Conservation (phyloP, 2,797 vertebrate species). For the Taeniopygia guttata region DNA sequence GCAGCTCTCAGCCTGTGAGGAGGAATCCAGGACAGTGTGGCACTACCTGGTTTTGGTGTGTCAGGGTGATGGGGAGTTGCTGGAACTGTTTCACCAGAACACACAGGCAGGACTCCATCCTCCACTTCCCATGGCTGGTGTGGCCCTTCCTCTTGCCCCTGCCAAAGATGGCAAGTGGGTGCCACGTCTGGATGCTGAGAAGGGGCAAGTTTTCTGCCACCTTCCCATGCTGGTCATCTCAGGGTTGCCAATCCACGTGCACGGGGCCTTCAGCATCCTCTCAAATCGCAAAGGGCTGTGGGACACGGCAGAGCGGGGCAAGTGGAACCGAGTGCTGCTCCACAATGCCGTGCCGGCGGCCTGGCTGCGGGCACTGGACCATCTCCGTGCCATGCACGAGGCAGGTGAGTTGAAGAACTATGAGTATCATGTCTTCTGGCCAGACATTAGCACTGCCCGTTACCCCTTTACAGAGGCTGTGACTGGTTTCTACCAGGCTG, state of each 20-base stretch:
- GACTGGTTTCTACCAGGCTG: slow-evolving; percentile 76
- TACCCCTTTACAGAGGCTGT: slow-evolving; percentile 79
- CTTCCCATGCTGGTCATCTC: slow-evolving; percentile 83
- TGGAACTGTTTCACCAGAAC: slow-evolving; percentile 69
- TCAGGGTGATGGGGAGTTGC: slow-evolving; percentile 72
- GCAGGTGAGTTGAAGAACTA: slow-evolving; percentile 76
- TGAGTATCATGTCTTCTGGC: slow-evolving; percentile 83
- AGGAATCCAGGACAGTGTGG: not conserved
- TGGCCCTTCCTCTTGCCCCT: slow-evolving; percentile 79
- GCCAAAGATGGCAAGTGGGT: slow-evolving; percentile 64
- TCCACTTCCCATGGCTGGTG: slow-evolving; percentile 76
- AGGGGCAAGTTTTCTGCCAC: slow-evolving; percentile 84
- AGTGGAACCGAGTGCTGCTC: slow-evolving; percentile 83
- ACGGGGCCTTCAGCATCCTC: slow-evolving; percentile 84
- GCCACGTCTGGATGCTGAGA: slow-evolving; percentile 32
- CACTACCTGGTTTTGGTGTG: slow-evolving; percentile 83
- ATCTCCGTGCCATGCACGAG: slow-evolving; percentile 77
- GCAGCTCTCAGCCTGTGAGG: slow-evolving; percentile 55
- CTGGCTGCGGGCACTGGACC: slow-evolving; percentile 74
- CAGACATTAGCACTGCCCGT: slow-evolving; percentile 70
- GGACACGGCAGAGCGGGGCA: slow-evolving; percentile 72
- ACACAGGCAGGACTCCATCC: slow-evolving; percentile 52
- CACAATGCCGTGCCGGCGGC: slow-evolving; percentile 74
- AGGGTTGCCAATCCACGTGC: slow-evolving; percentile 84
- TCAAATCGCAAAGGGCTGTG: slow-evolving; percentile 86